Evolutionary conservation across 2,888 invertebrate species (phyloP), one percentile per base, ranked within the genome.

Genomic region (Druceiella hillmani): DNA sequence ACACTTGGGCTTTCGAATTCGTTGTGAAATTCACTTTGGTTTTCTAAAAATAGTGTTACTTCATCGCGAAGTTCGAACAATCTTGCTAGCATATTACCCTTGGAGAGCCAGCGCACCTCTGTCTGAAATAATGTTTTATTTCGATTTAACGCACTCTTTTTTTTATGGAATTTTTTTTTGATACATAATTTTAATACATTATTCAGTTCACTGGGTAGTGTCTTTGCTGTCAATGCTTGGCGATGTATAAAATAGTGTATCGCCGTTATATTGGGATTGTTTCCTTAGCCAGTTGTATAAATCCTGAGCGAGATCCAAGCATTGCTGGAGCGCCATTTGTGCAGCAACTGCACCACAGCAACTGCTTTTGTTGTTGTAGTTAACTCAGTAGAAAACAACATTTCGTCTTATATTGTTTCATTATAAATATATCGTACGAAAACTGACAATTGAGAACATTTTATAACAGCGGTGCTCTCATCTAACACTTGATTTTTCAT

Each of bases 291-390:
- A 36, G 37, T 12, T 14, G 9, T 26, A 41, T 28, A 12, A 42
- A 29, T n/a, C 42, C 41, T 42, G 28, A 43, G 15, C 35, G 41
- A 29, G 39, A 29, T 30, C 29, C 22, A 11, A 40, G 35, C 29
- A 33, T 7, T 41, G 10, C 27, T 20, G 31, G 32, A 25, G 12
- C 6, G 20, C 16, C 15, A 16, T 42, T 10, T 43, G 16, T 25
- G 33, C 17, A 15, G 9, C 24, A 27, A 25, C 16, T 24, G n/a
- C 43, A 44, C 44, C 13, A 45, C 36, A 33, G 37, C 43, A 20
- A 44, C 28, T 17, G 43, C 38, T 43, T 45, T 45, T 25, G 44
- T 30, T 31, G 25, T 39, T 10, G n/a, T n/a, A n/a, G 27, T 45
- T 25, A 22, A 20, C 33, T 9, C 39, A 33, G 38, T 37, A 41